These are phyloP conservation scores for Trachymyrmex cornetzi DNA, from an alignment of 1,140 invertebrate genomes.

Conservation along the genomic window DNA sequence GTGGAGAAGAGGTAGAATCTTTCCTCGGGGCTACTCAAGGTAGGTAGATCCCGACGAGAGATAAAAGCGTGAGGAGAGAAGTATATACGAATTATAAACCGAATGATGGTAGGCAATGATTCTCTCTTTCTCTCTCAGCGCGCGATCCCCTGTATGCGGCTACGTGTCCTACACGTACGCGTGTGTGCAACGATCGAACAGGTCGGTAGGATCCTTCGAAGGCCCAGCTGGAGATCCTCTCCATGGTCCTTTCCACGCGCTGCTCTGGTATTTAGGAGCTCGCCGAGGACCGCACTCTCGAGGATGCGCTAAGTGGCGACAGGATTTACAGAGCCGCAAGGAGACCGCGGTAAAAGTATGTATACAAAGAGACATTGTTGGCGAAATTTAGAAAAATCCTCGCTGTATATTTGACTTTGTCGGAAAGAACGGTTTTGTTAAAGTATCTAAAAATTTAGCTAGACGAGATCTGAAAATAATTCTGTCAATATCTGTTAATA, in stretches of 20 bases:
- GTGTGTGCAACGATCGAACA: constrained; percentile 73
- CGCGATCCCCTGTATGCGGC: constrained; percentile 50
- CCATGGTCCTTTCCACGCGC: constrained; percentile 21
- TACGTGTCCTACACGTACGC: constrained; percentile 72
- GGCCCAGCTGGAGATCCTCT: constrained; percentile 79
- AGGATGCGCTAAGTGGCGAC: constrained; percentile 72
- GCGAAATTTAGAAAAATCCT: constrained; percentile 47
- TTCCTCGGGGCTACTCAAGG: constrained; percentile 70
- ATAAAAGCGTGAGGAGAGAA: constrained; percentile 75
- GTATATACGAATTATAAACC: constrained; percentile 82
- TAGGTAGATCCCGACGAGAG: constrained; percentile 77
- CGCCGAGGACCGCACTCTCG: constrained; percentile 51
- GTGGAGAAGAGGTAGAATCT: constrained; percentile 58
- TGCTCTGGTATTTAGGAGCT: constrained; percentile 81
- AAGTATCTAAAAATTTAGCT: too few species aligned
- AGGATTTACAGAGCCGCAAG: constrained; percentile 77
- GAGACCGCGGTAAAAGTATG: constrained; percentile 37
- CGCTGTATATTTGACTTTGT: not conserved
- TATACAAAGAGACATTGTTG: constrained; percentile 62
- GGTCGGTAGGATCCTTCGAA: constrained; percentile 76
- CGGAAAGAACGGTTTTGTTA: too few species aligned
- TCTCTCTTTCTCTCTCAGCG: constrained; percentile 44
- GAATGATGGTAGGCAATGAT: constrained; percentile 77
- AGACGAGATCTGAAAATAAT: too few species aligned
- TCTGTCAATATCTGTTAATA: too few species aligned